Base-by-base conservation (phyloP, 2,888 invertebrate genomes). In the Pogonocherus hispidulus region DNA sequence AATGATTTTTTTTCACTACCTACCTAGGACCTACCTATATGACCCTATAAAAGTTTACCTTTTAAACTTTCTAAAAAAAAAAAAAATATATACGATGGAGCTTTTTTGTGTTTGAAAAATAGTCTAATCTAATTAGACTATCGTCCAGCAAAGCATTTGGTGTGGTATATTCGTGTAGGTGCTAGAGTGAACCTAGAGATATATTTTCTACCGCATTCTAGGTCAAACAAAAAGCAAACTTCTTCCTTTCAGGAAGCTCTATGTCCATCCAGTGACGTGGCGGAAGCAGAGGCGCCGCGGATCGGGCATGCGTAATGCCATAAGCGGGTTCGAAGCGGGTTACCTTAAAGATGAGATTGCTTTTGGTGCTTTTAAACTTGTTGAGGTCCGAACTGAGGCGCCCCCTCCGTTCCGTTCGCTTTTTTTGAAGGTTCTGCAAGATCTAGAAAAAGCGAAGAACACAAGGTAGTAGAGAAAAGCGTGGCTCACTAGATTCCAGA, bases 351-450 rank as follows among this genome's bases (percentile, higher is more conserved):
- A 96, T 96, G 91, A 96, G 94, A 94, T 94, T 95, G 94, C 95
- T 96, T 94, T 95, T 95, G 91, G 93, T 94, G 91, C 93, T 94
- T 92, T 93, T 93, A 87, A 89, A 89, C 93, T 94, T 95, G 94
- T 94, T 93, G 90, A 92, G 90, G 90, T 96, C 95, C 90, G 94
- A 94, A 93, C 94, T 93, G 92, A 95, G 94, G 90, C 95, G 94
- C 91, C 95, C 95, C 92, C 95, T 93, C 91, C 95, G 92, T 93
- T 95, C 95, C 91, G 95, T 95, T 93, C 95, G 94, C 93, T 96
- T 96, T 95, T 96, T 95, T 94, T 96, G 95, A 90, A 96, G 95
- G 93, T 95, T 96, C 95, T 96, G 96, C 94, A 95, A 95, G 93
- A 96, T 96, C 95, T 96, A 95, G 93, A 95, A 94, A 93, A 92